phyloP scores from a whole-genome alignment of 2,888 invertebrate species.

The Luperina testacea region DNA sequence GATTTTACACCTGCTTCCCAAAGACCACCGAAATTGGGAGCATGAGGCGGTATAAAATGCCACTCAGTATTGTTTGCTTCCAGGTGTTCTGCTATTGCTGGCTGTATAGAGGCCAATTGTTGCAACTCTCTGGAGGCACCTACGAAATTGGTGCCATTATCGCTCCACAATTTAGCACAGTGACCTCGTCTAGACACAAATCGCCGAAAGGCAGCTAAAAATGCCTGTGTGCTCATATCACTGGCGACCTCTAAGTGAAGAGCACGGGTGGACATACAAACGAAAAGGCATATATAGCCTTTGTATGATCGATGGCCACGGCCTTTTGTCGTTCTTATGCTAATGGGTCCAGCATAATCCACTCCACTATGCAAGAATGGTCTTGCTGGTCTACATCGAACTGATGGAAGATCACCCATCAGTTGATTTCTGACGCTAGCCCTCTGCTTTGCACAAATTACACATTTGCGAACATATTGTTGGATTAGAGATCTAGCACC shows the following conservation, averaged over 20 bases:
- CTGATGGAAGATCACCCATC: constrained; percentile 7
- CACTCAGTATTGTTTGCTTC: constrained; percentile 10
- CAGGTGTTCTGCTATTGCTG: neutral
- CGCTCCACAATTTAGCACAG: constrained; percentile 6
- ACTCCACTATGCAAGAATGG: constrained; percentile 17
- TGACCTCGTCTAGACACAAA: constrained; percentile 10
- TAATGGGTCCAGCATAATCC: constrained; percentile 15
- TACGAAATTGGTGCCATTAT: neutral
- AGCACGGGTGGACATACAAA: too few relatives aligned
- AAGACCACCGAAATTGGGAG: constrained; percentile 11
- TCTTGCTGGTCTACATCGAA: constrained; percentile 7
- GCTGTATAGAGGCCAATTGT: neutral
- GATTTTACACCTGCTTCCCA: too few relatives aligned
- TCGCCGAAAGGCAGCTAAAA: constrained; percentile 7
- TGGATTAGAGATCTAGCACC: neutral
- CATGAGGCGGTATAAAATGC: constrained; percentile 6
- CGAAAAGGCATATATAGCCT: constrained; percentile 1
- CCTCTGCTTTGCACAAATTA: neutral
- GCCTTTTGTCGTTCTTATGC: constrained; percentile 9
- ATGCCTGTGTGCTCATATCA: neutral
- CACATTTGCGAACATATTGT: constrained; percentile 6
- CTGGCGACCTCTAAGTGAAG: constrained; percentile 6
- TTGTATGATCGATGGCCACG: constrained; percentile 16
- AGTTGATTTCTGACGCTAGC: neutral
- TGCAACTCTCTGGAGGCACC: constrained; percentile 9